These are phyloP conservation scores for Anticlea derivata DNA, from an alignment of 2,888 invertebrate genomes.

Conservation along the genomic window DNA sequence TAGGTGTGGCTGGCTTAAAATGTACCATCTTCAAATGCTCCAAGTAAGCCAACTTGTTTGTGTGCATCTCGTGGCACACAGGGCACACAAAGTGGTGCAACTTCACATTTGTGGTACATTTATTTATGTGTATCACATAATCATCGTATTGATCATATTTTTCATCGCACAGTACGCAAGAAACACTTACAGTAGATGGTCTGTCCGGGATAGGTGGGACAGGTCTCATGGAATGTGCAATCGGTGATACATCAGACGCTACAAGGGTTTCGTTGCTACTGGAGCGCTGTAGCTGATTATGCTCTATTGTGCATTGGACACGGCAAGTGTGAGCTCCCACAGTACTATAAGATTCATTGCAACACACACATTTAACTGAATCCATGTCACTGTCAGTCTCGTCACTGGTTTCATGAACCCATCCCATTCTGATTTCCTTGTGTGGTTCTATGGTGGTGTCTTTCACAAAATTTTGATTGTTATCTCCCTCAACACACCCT, in stretches of 20 bases:
- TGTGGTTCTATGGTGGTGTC: conserved; percentile 45
- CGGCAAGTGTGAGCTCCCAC: conserved; percentile 68
- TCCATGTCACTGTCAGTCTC: conserved; percentile 79
- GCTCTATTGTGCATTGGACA: conserved; percentile 73
- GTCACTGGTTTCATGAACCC: conserved; percentile 64
- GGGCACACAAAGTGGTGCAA: conserved; percentile 76
- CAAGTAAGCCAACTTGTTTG: conserved; percentile 64
- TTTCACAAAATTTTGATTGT: conserved; percentile 66
- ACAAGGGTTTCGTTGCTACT: conserved; percentile 76
- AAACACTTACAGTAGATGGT: conserved; percentile 53
- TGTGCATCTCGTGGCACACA: conserved; percentile 74
- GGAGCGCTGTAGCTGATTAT: conserved; percentile 63
- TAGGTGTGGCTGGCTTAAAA: conserved; percentile 50
- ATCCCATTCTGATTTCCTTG: conserved; percentile 29
- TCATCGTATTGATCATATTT: conserved; percentile 67
- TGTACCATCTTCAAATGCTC: conserved; percentile 67
- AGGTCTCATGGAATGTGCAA: conserved; percentile 41
- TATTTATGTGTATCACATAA: conserved; percentile 71
- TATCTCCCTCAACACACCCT: conserved; percentile 63
- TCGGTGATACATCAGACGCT: conserved; percentile 59
- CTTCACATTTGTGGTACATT: conserved; percentile 76
- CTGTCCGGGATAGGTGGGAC: conserved; percentile 43
- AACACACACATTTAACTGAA: conserved; percentile 75
- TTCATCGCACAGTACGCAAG: conserved; percentile 75
- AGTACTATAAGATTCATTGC: conserved; percentile 68